A percentile compares a stretch with the other conserved stretches of the same genome.
phyloP scores from a whole-genome alignment of 2,797 vertebrate genomes.

The Delichon dasypus region DNA sequence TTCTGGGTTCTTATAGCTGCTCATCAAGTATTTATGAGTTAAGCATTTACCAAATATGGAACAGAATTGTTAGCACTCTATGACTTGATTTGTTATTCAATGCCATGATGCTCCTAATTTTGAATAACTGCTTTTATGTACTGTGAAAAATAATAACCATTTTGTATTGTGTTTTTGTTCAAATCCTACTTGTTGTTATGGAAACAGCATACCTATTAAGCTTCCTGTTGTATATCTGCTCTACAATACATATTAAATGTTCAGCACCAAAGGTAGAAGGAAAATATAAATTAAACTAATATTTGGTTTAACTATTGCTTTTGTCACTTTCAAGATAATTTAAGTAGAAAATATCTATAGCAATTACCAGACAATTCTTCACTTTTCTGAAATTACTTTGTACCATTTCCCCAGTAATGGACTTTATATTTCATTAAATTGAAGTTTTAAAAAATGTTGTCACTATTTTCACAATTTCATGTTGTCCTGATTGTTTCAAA shows the following conservation, averaged over 20 bases:
- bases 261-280: constrained; percentile 44
- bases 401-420: not conserved
- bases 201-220: constrained; percentile 77
- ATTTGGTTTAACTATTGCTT: not conserved
- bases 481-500: not conserved
- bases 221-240: constrained; percentile 63
- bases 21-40: constrained; percentile 66
- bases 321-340: constrained; percentile 13
- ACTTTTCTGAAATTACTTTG: not conserved
- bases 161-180: constrained; percentile 73
- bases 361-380: not conserved
- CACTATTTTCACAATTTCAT: constrained; percentile 43
- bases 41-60: constrained; percentile 72
- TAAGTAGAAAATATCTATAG: not conserved
- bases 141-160: constrained; percentile 72
- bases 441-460: not conserved
- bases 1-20: constrained; percentile 4
- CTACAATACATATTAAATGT: constrained; percentile 68
- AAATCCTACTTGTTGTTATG: constrained; percentile 82
- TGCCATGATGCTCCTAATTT: constrained; percentile 71
- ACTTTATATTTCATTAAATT: not conserved
- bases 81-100: constrained; percentile 73
- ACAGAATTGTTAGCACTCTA: constrained; percentile 59
- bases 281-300: constrained; percentile 56
- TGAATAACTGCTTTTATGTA: constrained; percentile 76